phyloP scores from a whole-genome alignment of 2,888 invertebrate genomes.

The Diloba caeruleocephala region DNA sequence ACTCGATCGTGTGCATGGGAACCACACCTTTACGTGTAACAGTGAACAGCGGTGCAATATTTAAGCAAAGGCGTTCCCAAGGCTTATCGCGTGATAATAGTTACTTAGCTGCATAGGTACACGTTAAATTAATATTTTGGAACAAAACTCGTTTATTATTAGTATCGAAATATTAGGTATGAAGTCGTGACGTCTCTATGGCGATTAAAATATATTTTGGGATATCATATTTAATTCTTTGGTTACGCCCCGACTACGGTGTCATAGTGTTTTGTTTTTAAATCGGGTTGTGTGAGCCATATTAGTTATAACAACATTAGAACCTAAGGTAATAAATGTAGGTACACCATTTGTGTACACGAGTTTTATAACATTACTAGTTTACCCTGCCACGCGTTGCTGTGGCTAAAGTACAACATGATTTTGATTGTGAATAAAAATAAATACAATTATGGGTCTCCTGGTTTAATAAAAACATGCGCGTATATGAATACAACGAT shows the following conservation, averaged over 20 bases:
- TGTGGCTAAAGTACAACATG: too few species aligned
- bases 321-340: neutral
- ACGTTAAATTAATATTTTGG: constrained; percentile 49
- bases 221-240: constrained; percentile 40
- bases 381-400: too few species aligned
- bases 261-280: constrained; percentile 12
- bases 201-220: constrained; percentile 46
- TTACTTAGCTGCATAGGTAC: constrained; percentile 42
- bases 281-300: constrained; percentile 25
- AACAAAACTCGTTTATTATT: constrained; percentile 49
- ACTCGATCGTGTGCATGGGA: constrained; percentile 30
- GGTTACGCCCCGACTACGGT: constrained; percentile 39
- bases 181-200: constrained; percentile 47
- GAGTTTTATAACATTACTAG: neutral
- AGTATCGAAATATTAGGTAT: constrained; percentile 33
- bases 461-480: too few species aligned
- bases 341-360: neutral
- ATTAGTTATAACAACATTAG: constrained; percentile 29
- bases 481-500: too few species aligned
- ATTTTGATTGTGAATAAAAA: too few species aligned
- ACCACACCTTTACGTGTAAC: constrained; percentile 33
- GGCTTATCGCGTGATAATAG: constrained; percentile 55
- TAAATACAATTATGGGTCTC: too few species aligned
- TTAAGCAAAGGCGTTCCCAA: constrained; percentile 46
- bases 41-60: constrained; percentile 52